Base-by-base conservation (phyloP, 2,113 vertebrate genomes). In the Tyrannus savana region DNA sequence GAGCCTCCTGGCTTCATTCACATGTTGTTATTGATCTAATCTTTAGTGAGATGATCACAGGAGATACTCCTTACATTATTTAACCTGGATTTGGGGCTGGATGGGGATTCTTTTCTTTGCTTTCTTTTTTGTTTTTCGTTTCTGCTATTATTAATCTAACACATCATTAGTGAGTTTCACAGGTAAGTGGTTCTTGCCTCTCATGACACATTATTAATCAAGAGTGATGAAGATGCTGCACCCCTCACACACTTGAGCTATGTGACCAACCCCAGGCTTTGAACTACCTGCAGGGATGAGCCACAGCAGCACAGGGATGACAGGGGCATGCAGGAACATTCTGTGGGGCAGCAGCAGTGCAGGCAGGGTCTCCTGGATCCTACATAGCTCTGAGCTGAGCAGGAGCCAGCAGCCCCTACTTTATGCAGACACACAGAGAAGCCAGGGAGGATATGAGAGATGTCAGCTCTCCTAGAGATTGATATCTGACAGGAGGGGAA, bases 61-160 rank as follows among this genome's bases (percentile, higher is more conserved):
- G 93, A 96, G 90, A 84, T 16, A 15, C 76, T 68, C 25, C 88
- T 93, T 78, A 72, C 35, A 23, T 81, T 94, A 93, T 93, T 95
- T 84, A 96, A 55, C 50, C 93, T 86, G 85, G 76, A 88, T 83
- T 66, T 90, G 49, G 53, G n/a, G 16, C n/a, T 89, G 53, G 59
- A 69, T 44, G 21, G 25, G 23, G 31, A 66, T 53, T 39, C 41
- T 74, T 47, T 59, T 66, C 39, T 72, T 77, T 56, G 13, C 47
- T 83, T 79, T 68, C 28, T 78, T 82, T 41, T 63, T 90, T 83
- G 9, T 71, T 71, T 55, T 86, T 76, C 9, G 19, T 84, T 80
- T 91, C 47, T 92, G 67, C 18, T 74, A 11, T 80, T 94, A 85
- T 71, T 80, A 87, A 78, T 46, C 3, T 14, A 89, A 71, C 23